Base-by-base conservation (phyloP, 2,888 invertebrate genomes). In the Magallana nippona region DNA sequence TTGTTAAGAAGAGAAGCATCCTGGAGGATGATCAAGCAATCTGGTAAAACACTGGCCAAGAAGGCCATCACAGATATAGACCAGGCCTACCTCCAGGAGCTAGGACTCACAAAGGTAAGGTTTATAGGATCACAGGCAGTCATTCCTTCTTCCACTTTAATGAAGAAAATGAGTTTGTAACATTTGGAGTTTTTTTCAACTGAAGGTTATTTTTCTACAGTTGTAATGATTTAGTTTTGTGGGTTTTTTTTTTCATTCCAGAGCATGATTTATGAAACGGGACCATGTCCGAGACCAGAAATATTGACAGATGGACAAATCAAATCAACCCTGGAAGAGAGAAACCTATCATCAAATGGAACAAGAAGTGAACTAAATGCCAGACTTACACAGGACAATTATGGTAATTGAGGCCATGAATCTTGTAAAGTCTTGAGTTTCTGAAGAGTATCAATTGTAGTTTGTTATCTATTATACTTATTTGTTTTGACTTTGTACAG, bases 271-370 rank as follows among this genome's bases (percentile, higher is more conserved):
- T 88, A 85, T 83, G 84, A 86, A 79, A 87, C 82, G 1, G 82
- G 86, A 62, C 87, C 88, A 1, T 89, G 89, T 78, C 82, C 87
- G 60, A 87, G 87, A 80, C 87, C 88, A 17, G 84, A 87, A 80
- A 86, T 86, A 44, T 85, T 87, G 87, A 85, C 88, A 15, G 86
- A 86, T 19, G 86, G 85, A 1, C 84, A 86, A 32, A 82, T 89
- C 27, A 78, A 81, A 27, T 19, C 81, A 1, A 85, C 82, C 56
- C 81, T 89, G 58, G 77, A 82, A 10, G 85, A 84, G 13, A 84
- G 88, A 60, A 87, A 87, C 0, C 63, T 87, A 71, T 71, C 44
- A 19, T 83, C 85, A 19, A 82, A 78, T 44, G 89, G 88, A 3
- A 81, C 85, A n/a, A 77, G 87, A 19, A 78, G 55, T 79, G 79